Base-by-base conservation (phyloP, 2,888 invertebrate species). In the Drosophila villosipedis region DNA sequence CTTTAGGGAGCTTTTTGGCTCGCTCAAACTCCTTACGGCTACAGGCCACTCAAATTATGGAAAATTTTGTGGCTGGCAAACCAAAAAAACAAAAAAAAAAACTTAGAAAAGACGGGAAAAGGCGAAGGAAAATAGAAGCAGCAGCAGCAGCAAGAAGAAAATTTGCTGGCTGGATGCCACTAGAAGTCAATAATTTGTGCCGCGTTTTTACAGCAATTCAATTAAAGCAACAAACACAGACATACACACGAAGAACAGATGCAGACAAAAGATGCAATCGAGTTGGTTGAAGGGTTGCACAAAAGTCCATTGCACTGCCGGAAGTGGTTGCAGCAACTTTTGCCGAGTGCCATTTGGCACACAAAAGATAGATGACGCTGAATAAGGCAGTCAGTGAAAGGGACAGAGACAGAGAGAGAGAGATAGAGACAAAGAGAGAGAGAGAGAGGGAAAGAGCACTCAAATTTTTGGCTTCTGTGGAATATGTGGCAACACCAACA, bases 301-400 rank as follows among this genome's bases (percentile, higher is more conserved):
- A 77, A 76, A 73, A 81, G 81, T 73, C 78, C 77, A 80, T 78
- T 68, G 81, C 78, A 73, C 73, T 73, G 66, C 78, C 75, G 86
- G 86, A 85, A 79, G 83, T 83, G 83, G 82, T 76, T 74, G 78
- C 73, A 75, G 73, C 84, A 82, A 83, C 80, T 76, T 83, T 75
- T 75, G 58, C 77, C 79, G 85, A 83, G 85, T 81, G 82, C 83
- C 89, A 88, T 84, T 88, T 82, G 83, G 74, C 76, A 75, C 67
- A 88, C 81, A 85, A 81, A 79, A 77, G 68, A 68, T 66, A 70
- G 67, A 75, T 68, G 62, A 78, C 68, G 77, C 35, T 63, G 63
- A 69, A 39, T 35, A 66, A 61, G 73, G 61, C 65, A 68, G 76
- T 57, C 68, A 68, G 30, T 22, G 16, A 43, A 31, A 16, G 31